These are phyloP conservation scores for Drosophila subobscura DNA, from an alignment of 1,140 invertebrate genomes.

Conservation along the genomic window DNA sequence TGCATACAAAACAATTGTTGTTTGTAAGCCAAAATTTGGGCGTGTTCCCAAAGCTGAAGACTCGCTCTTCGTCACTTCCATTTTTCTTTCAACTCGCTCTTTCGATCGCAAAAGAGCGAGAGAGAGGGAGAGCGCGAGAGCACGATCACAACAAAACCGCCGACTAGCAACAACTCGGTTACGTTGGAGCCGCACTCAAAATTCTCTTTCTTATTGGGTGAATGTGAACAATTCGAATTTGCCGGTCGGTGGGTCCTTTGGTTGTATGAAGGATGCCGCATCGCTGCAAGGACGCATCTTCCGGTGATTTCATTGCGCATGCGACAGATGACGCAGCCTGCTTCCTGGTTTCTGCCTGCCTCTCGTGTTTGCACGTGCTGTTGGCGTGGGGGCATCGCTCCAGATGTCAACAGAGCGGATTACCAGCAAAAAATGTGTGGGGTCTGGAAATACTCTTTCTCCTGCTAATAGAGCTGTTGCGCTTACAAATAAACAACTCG, in stretches of 20 bases:
- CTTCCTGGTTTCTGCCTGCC: too few species aligned
- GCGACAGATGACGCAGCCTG: conserved; percentile 28
- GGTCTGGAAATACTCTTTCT: too few species aligned
- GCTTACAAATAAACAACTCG: conserved; percentile 59
- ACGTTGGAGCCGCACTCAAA: not conserved
- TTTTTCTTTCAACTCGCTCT: conserved; percentile 69
- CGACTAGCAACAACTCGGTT: conserved; percentile 66
- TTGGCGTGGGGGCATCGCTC: conserved; percentile 7
- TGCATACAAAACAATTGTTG: conserved; percentile 56
- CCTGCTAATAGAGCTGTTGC: not conserved
- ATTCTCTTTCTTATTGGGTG: conserved; percentile 9
- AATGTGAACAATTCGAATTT: conserved; percentile 7
- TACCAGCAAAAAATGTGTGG: not conserved
- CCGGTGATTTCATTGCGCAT: conserved; percentile 41
- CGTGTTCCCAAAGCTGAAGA: conserved; percentile 75
- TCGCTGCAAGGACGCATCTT: conserved; percentile 25
- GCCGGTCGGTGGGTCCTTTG: conserved; percentile 8
- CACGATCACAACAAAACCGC: conserved; percentile 71
- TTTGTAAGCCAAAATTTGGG: conserved; percentile 72
- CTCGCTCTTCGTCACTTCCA: conserved; percentile 53
- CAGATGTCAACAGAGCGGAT: conserved; percentile 40
- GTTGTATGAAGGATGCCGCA: not conserved
- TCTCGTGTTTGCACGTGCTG: conserved; percentile 20
- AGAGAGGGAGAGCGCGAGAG: conserved; percentile 7
- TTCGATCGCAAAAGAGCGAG: conserved; percentile 43